Base-by-base conservation (phyloP, 2,113 vertebrate genomes). In the Puma concolor region DNA sequence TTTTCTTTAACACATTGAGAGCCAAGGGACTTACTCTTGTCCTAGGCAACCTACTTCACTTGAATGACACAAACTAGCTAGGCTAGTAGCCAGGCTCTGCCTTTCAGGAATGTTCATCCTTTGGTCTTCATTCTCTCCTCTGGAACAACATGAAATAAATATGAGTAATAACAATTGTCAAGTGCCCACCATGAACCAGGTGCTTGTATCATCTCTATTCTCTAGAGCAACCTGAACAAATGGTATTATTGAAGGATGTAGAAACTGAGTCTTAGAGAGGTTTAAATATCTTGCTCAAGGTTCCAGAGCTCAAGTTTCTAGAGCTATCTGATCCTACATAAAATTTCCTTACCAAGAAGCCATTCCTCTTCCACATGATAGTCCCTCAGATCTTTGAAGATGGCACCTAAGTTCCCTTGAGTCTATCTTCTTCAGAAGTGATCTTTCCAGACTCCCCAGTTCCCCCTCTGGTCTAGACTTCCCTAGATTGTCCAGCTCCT, bases 71-170 rank as follows among this genome's bases (percentile, higher is more conserved):
- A 79, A 41, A 72, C 41, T 77, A 77, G 41, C 74, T 41, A 77
- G 25, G 27, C 27, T 31, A 77, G 41, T 33, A 91, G 50, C 27
- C 57, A 95, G 66, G 52, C 15, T 60, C 74, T 92, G 27, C 17
- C 16, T 86, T 94, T 67, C 64, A 85, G 81, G 44, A 50, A 92
- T 21, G 41, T 71, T 25, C 54, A 71, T 71, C 13, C 15, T 82
- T 86, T 86, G 81, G 17, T 95, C 81, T 85, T 85, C 60, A 41
- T 94, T 86, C 60, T 91, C 33, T 44, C 64, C 44, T 81, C 29
- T 84, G 33, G 44, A 88, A 88, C 23, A 86, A 86, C 14, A 57
- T 86, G 76, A 81, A 82, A 60, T 90, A 92, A 89, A 54, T 86
- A 63, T 25, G 52, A 81, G 44, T 79, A 97, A 77, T 54, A 88